phyloP scores from a whole-genome alignment of 2,113 vertebrate species.

The Candoia aspera region DNA sequence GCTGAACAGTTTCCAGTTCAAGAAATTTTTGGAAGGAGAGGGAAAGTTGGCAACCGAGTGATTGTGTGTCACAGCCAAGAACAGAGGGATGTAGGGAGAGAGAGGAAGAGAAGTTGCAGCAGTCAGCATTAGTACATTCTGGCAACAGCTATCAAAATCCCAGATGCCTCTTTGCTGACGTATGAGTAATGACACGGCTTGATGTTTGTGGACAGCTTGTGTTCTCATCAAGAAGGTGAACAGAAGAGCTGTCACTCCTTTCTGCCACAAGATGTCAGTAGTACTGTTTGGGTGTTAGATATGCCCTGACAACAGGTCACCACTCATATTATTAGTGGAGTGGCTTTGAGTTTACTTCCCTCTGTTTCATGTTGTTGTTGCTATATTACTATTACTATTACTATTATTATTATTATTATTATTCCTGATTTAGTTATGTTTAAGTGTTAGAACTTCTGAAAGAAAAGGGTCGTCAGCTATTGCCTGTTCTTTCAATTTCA shows the following conservation, averaged over 20 bases:
- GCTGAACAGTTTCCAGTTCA: background rate
- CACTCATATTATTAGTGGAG: conserved; percentile 73
- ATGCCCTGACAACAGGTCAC: conserved; percentile 71
- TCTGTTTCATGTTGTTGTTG: conserved; percentile 59
- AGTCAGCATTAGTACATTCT: conserved; percentile 15
- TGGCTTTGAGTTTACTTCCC: conserved; percentile 39
- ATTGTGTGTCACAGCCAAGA: background rate
- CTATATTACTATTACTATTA: conserved; percentile 4
- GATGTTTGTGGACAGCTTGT: conserved; percentile 77
- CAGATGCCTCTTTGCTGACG: conserved; percentile 44
- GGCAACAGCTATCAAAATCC: conserved; percentile 5
- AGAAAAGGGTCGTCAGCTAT: background rate
- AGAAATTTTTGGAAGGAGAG: background rate
- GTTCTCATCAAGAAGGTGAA: conserved; percentile 71
- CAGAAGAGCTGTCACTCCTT: conserved; percentile 74
- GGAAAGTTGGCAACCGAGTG: background rate
- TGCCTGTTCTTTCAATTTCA: background rate
- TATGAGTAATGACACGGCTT: conserved; percentile 67
- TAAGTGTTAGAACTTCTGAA: background rate
- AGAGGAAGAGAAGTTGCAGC: background rate
- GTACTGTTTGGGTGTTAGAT: conserved; percentile 68
- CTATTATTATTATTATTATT: background rate
- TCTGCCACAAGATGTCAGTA: conserved; percentile 77
- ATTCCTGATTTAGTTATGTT: background rate
- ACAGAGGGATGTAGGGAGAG: background rate